Evolutionary conservation across 2,113 vertebrate genomes (phyloP), one percentile per base, ranked within the genome.

Genomic region (Labrus mixtus): DNA sequence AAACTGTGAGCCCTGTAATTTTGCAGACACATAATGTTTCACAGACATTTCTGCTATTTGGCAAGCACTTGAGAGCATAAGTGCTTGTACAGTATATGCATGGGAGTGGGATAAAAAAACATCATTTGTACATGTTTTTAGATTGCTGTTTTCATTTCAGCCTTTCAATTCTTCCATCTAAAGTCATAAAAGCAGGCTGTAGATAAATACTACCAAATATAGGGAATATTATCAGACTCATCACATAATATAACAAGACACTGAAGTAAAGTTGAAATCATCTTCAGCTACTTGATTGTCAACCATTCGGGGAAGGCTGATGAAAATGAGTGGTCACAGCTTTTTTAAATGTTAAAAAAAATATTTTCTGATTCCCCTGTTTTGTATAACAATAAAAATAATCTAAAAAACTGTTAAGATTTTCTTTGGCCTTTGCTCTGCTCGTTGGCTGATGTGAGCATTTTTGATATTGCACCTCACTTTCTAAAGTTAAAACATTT

Each of bases 1-100:
- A 86, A 86, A 76, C 53, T 13, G 60, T 6, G 66, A 16, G n/a
- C n/a, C 15, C 22, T 62, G 60, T 81, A 36, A 61, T 60, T 67
- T 81, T 51, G 62, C 54, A 65, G 33, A 73, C 20, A 13, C 60
- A 39, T 17, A 60, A 36, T 33, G 54, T 43, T 55, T 68, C 11
- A 8, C 25, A 50, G 11, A 71, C 1, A 9, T 63, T 46, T 65
- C 10, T 54, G 51, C 66, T 71, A 57, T 67, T 36, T 57, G 54
- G 68, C 60, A 63, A 73, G 53, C 55, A 16, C 61, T 68, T n/a
- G 20, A 25, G 46, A 54, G 43, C 22, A 12, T 23, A 60, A 56
- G 71, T 64, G 68, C 25, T 51, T 57, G 19, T 39, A 23, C 53
- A 33, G 68, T 59, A 51, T 22, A 33, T 50, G 48, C 60, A 63